Conservation (phyloP, 1,140 invertebrate species). For the Lutraria rhynchaena region DNA sequence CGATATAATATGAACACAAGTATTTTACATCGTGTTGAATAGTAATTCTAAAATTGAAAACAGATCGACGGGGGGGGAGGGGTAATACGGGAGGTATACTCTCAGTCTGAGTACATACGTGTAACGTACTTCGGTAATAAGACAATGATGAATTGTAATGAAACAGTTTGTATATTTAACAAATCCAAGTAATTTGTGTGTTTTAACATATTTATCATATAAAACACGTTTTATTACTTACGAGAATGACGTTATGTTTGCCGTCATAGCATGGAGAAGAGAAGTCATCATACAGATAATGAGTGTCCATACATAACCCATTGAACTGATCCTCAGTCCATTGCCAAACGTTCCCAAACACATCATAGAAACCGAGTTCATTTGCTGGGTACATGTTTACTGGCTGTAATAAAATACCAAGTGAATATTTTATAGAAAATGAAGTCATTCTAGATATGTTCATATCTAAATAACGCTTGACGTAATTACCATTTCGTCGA, state of each 20-base stretch:
- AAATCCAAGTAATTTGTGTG: too few species aligned
- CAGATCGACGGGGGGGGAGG: too few species aligned
- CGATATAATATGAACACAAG: too few species aligned
- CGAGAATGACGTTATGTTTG: conserved; percentile 80
- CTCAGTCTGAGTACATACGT: too few species aligned
- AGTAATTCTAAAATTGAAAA: too few species aligned
- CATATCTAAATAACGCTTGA: background rate
- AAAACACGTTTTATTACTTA: too few species aligned
- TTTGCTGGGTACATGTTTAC: conserved; percentile 79
- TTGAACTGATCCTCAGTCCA: conserved; percentile 82
- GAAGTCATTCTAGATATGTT: background rate
- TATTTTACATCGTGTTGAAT: too few species aligned
- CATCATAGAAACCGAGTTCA: conserved; percentile 78
- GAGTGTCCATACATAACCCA: conserved; percentile 75
- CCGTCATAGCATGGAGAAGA: conserved; percentile 81
- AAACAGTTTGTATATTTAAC: too few species aligned
- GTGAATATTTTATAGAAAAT: background rate
- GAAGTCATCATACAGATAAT: conserved; percentile 81
- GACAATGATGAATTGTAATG: too few species aligned
- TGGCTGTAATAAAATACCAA: conserved; percentile 66
- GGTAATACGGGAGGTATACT: too few species aligned
- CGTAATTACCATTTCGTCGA: background rate
- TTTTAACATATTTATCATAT: too few species aligned
- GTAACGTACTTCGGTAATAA: too few species aligned
- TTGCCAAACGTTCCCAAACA: conserved; percentile 82